Evolutionary conservation across 2,797 vertebrate genomes (phyloP), one percentile per base, ranked within the genome.

Genomic region (Dryobates pubescens): DNA sequence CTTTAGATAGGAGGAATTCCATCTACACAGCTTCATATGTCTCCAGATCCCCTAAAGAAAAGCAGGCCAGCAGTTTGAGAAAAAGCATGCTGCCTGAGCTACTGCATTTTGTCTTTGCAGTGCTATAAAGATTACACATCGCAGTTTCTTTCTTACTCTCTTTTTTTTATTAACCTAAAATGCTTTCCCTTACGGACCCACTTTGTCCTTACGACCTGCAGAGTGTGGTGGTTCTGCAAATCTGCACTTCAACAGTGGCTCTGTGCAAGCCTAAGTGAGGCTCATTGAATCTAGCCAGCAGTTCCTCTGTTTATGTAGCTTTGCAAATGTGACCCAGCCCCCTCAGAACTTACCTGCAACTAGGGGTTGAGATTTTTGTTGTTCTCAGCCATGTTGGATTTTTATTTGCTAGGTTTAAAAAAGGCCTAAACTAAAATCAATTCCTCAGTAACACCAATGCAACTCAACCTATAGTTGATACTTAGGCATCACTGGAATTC

Each of bases 241-340:
- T 53, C 54, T 90, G 54, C 10, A 34, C 27, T 74, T 93, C 79
- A 89, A 77, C 54, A 3, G 75, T 7, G 22, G 82, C 63, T 93
- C 74, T 91, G 85, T 92, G 69, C 76, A 83, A 80, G n/a, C 23
- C 34, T 43, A 74, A 82, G 85, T 29, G 77, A 3, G 45, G 69
- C 54, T 89, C 24, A 77, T 18, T 87, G 85, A 87, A 85, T 23
- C 23, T 18, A 73, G 53, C 53, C 86, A 86, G 77, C 41, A 79
- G 80, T 69, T 81, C 76, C 80, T 91, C 80, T 91, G 32, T 65
- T 89, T 91, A 27, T 72, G 86, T 88, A 94, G 86, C 74, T 93
- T 69, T 67, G 53, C 38, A 93, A 93, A 88, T 70, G 53, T 74
- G 78, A 73, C 30, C 84, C 63, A 51, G 36, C 17, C 43, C 58